phyloP scores from a whole-genome alignment of 1,140 invertebrate genomes.

The Diorhabda carinulata region DNA sequence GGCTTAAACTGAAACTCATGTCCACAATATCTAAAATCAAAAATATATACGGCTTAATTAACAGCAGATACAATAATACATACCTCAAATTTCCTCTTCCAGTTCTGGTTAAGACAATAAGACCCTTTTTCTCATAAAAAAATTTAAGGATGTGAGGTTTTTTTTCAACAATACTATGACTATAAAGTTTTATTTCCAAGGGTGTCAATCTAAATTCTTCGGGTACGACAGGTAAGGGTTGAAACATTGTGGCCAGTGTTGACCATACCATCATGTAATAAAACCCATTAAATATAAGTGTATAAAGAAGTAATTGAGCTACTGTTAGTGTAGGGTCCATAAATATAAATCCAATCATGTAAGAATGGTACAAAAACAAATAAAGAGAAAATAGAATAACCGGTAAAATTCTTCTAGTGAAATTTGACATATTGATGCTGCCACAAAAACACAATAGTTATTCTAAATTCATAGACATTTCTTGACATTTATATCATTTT shows the following conservation, averaged over 20 bases:
- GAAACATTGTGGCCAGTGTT: slow-evolving; percentile 7
- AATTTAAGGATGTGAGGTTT: neutral
- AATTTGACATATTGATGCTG: too few relatives aligned
- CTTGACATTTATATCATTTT: too few relatives aligned
- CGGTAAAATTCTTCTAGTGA: neutral
- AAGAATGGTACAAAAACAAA: slow-evolving; percentile 5
- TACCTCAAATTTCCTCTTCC: neutral
- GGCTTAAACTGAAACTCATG: slow-evolving; percentile 69
- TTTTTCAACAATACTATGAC: neutral
- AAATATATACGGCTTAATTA: neutral
- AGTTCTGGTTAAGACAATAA: slow-evolving; percentile 5
- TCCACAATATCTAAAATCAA: neutral
- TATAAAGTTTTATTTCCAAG: slow-evolving; percentile 1
- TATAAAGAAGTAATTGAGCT: neutral
- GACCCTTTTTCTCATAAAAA: neutral
- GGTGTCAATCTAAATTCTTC: slow-evolving; percentile 1
- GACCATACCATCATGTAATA: slow-evolving; percentile 13
- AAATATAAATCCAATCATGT: slow-evolving; percentile 8
- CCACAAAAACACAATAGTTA: too few relatives aligned
- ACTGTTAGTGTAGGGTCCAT: neutral
- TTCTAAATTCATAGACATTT: too few relatives aligned
- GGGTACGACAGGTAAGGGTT: neutral
- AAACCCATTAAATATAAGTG: neutral
- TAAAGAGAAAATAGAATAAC: neutral
- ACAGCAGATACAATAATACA: too few relatives aligned